Evolutionary conservation across 37 sponge, comb jelly and placozoan species (phyloP).

Genomic region (Halisarca cf. caerulea): DNA sequence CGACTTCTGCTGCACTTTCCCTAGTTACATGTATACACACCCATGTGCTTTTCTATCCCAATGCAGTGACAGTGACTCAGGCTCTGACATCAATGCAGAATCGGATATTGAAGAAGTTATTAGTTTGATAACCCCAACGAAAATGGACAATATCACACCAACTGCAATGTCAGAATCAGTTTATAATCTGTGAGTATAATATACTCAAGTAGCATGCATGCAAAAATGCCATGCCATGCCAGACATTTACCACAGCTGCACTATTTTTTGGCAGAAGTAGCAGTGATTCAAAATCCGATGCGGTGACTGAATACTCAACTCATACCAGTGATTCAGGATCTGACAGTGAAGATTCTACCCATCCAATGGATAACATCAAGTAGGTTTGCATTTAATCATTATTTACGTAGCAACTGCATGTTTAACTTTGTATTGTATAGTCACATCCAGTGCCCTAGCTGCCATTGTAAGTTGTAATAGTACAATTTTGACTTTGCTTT

Average conservation of each 20-base stretch:
- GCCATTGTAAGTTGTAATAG: neutral
- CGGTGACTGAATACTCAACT: neutral
- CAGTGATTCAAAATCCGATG: neutral
- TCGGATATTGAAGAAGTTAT: conserved; percentile 6
- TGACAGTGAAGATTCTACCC: neutral
- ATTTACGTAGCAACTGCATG: neutral
- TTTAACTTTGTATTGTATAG: neutral
- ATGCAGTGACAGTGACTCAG: no score
- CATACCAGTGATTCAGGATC: no score
- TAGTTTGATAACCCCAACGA: neutral
- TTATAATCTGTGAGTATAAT: neutral
- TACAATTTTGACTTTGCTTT: neutral
- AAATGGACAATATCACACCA: neutral
- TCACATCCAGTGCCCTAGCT: no score
- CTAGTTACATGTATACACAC: no score
- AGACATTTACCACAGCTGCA: neutral
- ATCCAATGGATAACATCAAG: conserved; percentile 10
- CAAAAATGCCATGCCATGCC: no score
- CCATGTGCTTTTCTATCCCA: no score
- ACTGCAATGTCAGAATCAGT: neutral
- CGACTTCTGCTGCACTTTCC: no score
- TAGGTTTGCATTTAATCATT: neutral
- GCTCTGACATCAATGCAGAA: no score
- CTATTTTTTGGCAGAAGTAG: neutral
- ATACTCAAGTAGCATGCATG: no score